Conservation (phyloP, 2,888 invertebrate genomes). For the Muschampia plurimacula region DNA sequence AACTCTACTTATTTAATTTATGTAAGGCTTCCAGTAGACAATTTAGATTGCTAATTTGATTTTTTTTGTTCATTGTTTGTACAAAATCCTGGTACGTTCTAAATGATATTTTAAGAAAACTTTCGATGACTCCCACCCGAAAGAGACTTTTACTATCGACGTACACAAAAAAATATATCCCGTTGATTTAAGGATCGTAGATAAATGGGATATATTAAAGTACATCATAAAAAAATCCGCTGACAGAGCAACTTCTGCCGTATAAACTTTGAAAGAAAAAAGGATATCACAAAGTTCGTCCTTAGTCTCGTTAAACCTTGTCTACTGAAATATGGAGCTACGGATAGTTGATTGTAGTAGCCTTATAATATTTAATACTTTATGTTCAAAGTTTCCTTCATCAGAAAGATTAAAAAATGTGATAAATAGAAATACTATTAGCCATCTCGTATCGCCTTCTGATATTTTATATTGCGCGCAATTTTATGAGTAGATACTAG, state of each 20-base stretch:
- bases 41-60: neutral
- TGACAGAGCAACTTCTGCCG: conserved; percentile 28
- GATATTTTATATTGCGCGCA: neutral
- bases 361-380: neutral
- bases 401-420: neutral
- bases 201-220: conserved; percentile 22
- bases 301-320: conserved; percentile 21
- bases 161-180: neutral
- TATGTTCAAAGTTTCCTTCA: neutral
- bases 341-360: conserved; percentile 4
- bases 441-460: neutral
- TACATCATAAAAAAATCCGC: conserved; percentile 32
- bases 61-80: neutral
- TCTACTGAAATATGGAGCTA: conserved; percentile 7
- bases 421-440: neutral
- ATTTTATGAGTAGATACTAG: neutral
- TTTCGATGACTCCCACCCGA: conserved; percentile 1
- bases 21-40: conserved; percentile 1
- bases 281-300: conserved; percentile 28
- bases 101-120: conserved; percentile 18
- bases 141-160: conserved; percentile 17
- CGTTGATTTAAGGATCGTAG: neutral
- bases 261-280: conserved; percentile 34
- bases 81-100: neutral
- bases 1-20: conserved; percentile 16